These are phyloP conservation scores for Amazona finschi DNA, from an alignment of 2,797 vertebrate species.

Conservation along the genomic window DNA sequence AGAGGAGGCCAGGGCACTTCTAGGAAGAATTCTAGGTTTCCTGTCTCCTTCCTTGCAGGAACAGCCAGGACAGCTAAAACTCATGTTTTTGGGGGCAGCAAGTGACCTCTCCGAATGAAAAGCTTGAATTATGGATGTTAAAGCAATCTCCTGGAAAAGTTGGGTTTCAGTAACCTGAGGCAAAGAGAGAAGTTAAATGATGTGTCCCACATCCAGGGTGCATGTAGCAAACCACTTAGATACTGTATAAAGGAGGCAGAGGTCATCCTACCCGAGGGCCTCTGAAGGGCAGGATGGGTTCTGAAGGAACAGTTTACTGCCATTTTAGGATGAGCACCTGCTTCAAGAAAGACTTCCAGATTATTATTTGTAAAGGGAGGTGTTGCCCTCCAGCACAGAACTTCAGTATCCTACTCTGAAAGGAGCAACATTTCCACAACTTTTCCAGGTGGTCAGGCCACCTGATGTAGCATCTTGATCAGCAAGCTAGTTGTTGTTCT, in stretches of 20 bases:
- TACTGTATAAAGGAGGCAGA: background rate
- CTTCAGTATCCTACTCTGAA: background rate
- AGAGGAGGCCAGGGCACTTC: background rate
- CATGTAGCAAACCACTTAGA: background rate
- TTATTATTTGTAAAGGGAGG: background rate
- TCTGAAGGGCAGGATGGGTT: background rate
- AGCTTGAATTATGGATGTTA: background rate
- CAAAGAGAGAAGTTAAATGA: background rate
- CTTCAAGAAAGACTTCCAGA: background rate
- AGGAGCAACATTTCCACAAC: background rate
- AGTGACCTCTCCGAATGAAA: background rate
- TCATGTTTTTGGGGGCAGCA: background rate
- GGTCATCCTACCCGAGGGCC: background rate
- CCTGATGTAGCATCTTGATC: background rate
- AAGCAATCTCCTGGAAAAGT: background rate
- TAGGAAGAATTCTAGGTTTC: background rate
- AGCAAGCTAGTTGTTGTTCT: background rate
- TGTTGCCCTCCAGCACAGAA: background rate
- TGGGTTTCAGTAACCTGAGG: background rate
- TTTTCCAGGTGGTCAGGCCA: background rate
- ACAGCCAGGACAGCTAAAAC: background rate
- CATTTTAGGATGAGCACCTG: background rate
- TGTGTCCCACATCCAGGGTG: background rate
- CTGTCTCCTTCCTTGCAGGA: background rate
- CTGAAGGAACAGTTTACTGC: background rate